phyloP scores from a whole-genome alignment of 2,888 invertebrate genomes.

The Cataglyphis cursor region DNA sequence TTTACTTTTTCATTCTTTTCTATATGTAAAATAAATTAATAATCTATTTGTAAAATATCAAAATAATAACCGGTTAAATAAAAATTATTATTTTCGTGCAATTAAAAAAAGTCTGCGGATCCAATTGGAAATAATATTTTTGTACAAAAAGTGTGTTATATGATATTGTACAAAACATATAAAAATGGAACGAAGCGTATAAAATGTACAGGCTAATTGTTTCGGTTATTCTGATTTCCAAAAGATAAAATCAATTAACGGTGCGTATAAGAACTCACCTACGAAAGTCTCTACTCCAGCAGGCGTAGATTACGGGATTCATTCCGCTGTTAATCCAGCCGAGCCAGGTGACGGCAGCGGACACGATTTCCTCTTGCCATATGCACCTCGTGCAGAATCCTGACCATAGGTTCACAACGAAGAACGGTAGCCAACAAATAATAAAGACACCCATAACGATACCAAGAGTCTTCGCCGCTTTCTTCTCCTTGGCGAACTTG shows the following conservation, averaged over 20 bases:
- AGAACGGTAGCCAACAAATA: constrained; percentile 99
- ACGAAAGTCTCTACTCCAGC: constrained; percentile 98
- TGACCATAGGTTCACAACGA: constrained; percentile 96
- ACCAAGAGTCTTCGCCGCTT: constrained; percentile 98
- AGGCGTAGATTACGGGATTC: constrained; percentile 99
- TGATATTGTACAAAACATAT: not conserved
- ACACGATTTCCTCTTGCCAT: constrained; percentile 95
- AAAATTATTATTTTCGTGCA: not conserved
- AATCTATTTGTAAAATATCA: not conserved
- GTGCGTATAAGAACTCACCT: constrained; percentile 89
- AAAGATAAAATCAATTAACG: not conserved
- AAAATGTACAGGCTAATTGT: not conserved
- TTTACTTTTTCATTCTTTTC: not conserved
- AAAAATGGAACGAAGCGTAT: not conserved
- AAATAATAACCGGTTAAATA: not conserved
- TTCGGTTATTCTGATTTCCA: not conserved
- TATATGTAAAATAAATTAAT: not conserved
- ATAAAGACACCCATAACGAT: constrained; percentile 99
- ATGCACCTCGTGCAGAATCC: constrained; percentile 96
- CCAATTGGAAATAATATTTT: not conserved
- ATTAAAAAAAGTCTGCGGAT: not conserved
- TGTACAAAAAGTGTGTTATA: not conserved
- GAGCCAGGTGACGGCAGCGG: constrained; percentile 96
- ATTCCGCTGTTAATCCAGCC: constrained; percentile 98
- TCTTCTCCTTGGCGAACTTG: constrained; percentile 98